A percentile compares a stretch with the other conserved stretches of the same genome.
Evolutionary conservation across 2,888 invertebrate species (phyloP).

Genomic region (Epicampocera succincta): DNA sequence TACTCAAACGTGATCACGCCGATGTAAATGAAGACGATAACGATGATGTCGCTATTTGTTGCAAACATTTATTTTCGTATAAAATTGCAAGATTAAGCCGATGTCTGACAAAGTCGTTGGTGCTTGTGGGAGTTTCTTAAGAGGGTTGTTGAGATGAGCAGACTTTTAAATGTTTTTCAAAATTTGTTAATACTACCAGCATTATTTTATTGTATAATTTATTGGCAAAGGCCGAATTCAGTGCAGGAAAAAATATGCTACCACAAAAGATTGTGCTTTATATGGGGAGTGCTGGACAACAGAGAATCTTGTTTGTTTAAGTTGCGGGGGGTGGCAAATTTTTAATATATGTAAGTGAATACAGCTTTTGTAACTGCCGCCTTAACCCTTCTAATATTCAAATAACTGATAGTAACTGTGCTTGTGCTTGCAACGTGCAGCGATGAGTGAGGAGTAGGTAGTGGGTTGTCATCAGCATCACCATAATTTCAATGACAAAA

Average conservation of each 20-base stretch:
- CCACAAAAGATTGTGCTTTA: too few species aligned
- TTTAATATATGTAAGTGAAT: too few species aligned
- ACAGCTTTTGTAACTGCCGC: too few species aligned
- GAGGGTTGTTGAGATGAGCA: neutral
- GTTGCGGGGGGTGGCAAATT: too few species aligned
- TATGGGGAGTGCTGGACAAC: too few species aligned
- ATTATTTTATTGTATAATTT: conserved; percentile 10
- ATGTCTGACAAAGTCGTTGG: neutral
- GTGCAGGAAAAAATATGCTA: too few species aligned
- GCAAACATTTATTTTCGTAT: conserved; percentile 2
- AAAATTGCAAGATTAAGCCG: conserved; percentile 21
- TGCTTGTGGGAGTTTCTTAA: conserved; percentile 9
- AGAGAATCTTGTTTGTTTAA: too few species aligned
- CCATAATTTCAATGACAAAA: conserved; percentile 63
- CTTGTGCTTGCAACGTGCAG: neutral
- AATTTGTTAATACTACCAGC: conserved; percentile 26
- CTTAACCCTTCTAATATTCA: neutral
- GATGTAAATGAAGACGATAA: conserved; percentile 18
- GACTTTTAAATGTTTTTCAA: conserved; percentile 40
- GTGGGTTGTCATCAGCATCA: conserved; percentile 59
- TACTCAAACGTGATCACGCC: conserved; percentile 17
- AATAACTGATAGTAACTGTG: neutral
- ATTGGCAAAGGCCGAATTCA: neutral
- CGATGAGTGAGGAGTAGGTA: conserved; percentile 30
- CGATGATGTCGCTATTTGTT: conserved; percentile 22